Base-by-base conservation (phyloP, 2,888 invertebrate species). In the Drosophila conformis region DNA sequence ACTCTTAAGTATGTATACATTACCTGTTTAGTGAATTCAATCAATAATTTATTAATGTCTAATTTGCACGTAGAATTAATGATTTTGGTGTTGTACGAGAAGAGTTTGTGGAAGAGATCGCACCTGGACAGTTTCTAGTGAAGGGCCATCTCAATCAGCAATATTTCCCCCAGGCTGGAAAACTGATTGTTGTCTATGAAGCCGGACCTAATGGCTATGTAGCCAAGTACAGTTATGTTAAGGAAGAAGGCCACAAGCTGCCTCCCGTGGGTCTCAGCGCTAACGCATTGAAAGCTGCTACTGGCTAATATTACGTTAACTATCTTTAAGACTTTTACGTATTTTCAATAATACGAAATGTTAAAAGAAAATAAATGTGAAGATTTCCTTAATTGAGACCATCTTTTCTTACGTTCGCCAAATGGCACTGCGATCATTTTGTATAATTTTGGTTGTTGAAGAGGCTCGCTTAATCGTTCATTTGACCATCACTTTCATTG, bases 401-500 rank as follows among this genome's bases (percentile, higher is more conserved):
- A 56, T n/a, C 15, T 8, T 38, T 61, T 27, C 8, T 35, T 61
- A 27, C 27, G 49, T 11, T 36, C 31, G 13, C 33, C 60, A 52
- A 42, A 42, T 58, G 25, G 35, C 21, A 6, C 35, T 18, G 35
- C 10, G 35, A 56, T 46, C 11, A 61, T 69, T 74, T 61, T 40
- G 53, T 40, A 49, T 64, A 59, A 54, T 64, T 54, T 58, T 33
- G 10, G 21, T 69, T 58, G 35, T 10, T 69, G 64, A 70, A 77
- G 66, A 71, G 54, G 7, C 25, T 40, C 29, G 49, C 35, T 61
- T 56, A 36, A 59, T 65, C 38, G 54, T 62, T 79, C 56, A 69
- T 69, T 74, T 77, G 60, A 66, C 60, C 71, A 63, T 46, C 58
- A 76, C 65, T 76, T 77, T 76, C 63, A 52, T 31, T 48, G 53